phyloP scores from a whole-genome alignment of 2,113 vertebrate genomes.

The Osmerus mordax region DNA sequence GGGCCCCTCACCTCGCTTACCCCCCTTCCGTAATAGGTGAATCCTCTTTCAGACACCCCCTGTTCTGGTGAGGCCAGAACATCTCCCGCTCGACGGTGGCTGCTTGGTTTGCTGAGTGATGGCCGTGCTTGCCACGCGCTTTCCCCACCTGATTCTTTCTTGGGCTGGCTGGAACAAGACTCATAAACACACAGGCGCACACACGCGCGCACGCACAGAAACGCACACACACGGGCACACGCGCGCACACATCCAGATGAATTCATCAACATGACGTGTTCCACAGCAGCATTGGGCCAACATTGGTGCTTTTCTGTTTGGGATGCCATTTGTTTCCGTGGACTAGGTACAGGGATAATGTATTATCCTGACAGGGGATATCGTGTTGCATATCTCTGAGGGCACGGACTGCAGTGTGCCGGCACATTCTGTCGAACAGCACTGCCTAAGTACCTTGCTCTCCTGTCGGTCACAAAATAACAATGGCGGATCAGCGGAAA shows the following conservation, averaged over 20 bases:
- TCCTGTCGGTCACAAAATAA: constrained; percentile 50
- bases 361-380: constrained; percentile 58
- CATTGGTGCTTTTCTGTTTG: constrained; percentile 14
- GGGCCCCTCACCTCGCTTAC: constrained; percentile 12
- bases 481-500: constrained; percentile 56
- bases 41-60: not conserved
- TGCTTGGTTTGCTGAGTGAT: not conserved
- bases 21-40: not conserved
- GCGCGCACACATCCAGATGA: not conserved
- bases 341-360: constrained; percentile 55
- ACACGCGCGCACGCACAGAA: not conserved
- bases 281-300: constrained; percentile 29
- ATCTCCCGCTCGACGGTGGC: not conserved
- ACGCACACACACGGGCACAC: no score
- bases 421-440: constrained; percentile 64
- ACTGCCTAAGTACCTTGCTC: constrained; percentile 54
- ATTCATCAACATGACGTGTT: constrained; percentile 6
- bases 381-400: constrained; percentile 66
- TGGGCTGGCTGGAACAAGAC: no score
- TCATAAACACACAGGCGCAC: not conserved
- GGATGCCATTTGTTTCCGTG: constrained; percentile 35
- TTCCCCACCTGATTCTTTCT: not conserved
- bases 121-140: not conserved
- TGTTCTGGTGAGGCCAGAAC: constrained; percentile 17
- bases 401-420: constrained; percentile 62